Conservation (phyloP, 2,797 vertebrate genomes). For the Myotis planiceps region DNA sequence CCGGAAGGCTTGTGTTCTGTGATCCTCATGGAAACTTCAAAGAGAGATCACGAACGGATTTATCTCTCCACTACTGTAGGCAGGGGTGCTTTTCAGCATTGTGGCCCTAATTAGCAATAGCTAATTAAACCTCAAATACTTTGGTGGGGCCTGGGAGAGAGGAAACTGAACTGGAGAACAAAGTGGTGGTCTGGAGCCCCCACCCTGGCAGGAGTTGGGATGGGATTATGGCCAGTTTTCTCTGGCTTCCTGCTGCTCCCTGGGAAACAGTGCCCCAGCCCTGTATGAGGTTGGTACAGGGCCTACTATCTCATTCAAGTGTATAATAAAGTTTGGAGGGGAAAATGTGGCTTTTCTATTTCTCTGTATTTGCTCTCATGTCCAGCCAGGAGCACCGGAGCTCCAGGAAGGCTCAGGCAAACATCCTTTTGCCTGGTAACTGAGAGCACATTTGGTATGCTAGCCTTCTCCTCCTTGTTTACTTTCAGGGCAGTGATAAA, state of each 20-base stretch:
- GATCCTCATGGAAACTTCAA: background rate
- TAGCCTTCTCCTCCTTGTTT: conserved; percentile 52
- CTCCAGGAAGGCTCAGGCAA: background rate
- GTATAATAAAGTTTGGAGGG: conserved; percentile 24
- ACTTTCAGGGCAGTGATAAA: conserved; percentile 70
- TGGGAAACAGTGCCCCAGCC: background rate
- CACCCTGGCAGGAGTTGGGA: background rate
- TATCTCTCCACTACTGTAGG: background rate
- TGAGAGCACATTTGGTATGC: conserved; percentile 15
- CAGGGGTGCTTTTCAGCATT: background rate
- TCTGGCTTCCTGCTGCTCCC: background rate
- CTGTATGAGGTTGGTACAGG: background rate
- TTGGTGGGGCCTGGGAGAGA: background rate
- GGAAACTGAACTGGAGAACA: background rate
- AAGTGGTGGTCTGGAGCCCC: background rate
- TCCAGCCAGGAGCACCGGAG: conserved; percentile 34
- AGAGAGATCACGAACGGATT: conserved; percentile 7
- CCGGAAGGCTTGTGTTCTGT: background rate
- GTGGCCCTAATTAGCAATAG: conserved; percentile 6
- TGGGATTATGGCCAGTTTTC: background rate
- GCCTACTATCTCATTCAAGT: conserved; percentile 17
- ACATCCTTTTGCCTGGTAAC: conserved; percentile 37
- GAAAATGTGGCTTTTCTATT: background rate
- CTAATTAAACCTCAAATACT: conserved; percentile 35
- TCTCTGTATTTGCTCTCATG: conserved; percentile 39